A percentile compares a stretch with the other conserved stretches of the same genome.
Evolutionary conservation across 1,140 invertebrate species (phyloP).

Genomic region (Nixonia krombeini): DNA sequence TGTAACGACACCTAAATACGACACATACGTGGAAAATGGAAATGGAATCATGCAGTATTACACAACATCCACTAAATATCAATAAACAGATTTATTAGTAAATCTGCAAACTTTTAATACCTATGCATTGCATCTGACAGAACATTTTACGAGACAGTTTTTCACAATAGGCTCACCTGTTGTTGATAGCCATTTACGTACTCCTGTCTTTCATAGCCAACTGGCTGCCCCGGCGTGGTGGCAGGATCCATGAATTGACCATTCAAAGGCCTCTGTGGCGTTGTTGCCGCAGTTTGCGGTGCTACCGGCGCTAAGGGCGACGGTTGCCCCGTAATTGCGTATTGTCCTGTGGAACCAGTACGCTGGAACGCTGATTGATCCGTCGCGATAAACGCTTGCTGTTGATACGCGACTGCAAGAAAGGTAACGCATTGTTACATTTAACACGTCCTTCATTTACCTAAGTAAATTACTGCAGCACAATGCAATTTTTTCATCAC

Average conservation of each 20-base stretch:
- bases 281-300: slow-evolving; percentile 58
- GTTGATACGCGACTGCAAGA: slow-evolving; percentile 68
- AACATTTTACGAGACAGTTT: not conserved
- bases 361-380: slow-evolving; percentile 71
- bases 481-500: no score
- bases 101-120: no score
- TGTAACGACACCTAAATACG: not conserved
- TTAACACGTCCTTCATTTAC: no score
- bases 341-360: slow-evolving; percentile 66
- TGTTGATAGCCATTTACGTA: slow-evolving; percentile 71
- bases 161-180: slow-evolving; percentile 59
- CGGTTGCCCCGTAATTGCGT: slow-evolving; percentile 67
- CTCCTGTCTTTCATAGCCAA: slow-evolving; percentile 67
- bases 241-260: slow-evolving; percentile 71
- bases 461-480: no score
- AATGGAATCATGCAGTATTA: no score
- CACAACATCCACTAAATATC: no score
- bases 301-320: slow-evolving; percentile 64
- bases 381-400: slow-evolving; percentile 67
- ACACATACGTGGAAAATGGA: no score
- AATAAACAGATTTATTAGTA: no score
- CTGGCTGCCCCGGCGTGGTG: slow-evolving; percentile 59
- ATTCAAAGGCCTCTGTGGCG: slow-evolving; percentile 65
- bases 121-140: no score
- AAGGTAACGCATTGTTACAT: not conserved